Base-by-base conservation (phyloP, 2,797 vertebrate genomes). In the Amazona finschi region DNA sequence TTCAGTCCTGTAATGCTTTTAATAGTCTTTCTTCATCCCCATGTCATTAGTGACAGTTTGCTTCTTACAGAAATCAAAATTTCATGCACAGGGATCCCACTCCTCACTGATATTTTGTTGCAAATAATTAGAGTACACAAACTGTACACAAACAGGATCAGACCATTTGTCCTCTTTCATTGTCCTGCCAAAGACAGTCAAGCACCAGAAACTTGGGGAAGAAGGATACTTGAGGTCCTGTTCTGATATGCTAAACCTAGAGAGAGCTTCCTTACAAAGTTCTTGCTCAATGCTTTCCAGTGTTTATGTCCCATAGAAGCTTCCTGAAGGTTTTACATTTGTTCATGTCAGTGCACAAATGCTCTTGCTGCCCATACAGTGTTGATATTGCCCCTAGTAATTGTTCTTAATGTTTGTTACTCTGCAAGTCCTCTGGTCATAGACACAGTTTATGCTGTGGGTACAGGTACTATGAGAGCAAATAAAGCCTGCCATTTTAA, bases 401-500 rank as follows among this genome's bases (percentile, higher is more conserved):
- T 57, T 84, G 41, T 50, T 60, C 28, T 62, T 93, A 55, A 44
- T 41, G 43, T 72, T 75, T 43, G 41, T 71, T 85, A 46, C 72
- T 82, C n/a, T 70, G 24, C 55, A 80, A 27, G 20, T 89, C 33
- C 36, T 81, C 18, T 0, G 4, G 21, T 43, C 90, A 33, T 50
- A 76, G 66, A 39, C 31, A 62, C 25, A 28, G 33, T 78, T 92
- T 82, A 58, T 92, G 41, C 50, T 93, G 50, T 81, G 50, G 38
- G 28, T 77, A 53, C 47, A 44, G 39, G 65, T 38, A 61, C 0
- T 1, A 25, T 12, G 16, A 49, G 44, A 87, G 38, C 77, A 91
- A 92, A 85, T 85, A 72, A 73, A 84, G 31, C 27, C 33, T 96
- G 41, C 49, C 8, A 7, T 93, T 96, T 91, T 78, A 67, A 79